These are phyloP conservation scores for Sarcophaga variegata DNA, from an alignment of 2,888 invertebrate genomes.

Conservation along the genomic window DNA sequence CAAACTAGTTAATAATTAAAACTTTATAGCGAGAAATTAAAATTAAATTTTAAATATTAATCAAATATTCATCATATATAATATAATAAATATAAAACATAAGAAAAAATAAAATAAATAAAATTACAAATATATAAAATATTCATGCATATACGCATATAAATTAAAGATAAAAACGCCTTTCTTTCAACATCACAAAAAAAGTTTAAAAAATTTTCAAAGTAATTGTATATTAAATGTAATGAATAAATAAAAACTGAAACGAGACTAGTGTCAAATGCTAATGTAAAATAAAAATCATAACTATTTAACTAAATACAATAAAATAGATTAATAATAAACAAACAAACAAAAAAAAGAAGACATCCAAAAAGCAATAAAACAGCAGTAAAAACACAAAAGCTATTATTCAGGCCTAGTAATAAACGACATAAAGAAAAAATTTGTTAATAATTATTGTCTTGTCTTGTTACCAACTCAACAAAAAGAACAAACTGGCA, in stretches of 20 bases:
- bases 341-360: background rate
- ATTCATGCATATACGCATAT: constrained; percentile 8
- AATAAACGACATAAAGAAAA: background rate
- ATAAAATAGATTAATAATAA: background rate
- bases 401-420: background rate
- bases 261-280: background rate
- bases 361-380: background rate
- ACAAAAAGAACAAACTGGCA: background rate
- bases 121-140: too few species aligned
- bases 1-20: constrained; percentile 23
- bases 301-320: background rate
- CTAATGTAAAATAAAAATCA: background rate
- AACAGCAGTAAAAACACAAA: background rate
- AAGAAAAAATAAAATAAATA: background rate
- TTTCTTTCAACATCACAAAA: constrained; percentile 4
- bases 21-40: background rate
- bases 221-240: background rate
- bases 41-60: constrained; percentile 1
- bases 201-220: background rate
- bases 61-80: constrained; percentile 23
- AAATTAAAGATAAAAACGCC: constrained; percentile 5
- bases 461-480: background rate
- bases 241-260: background rate
- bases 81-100: constrained; percentile 16
- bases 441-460: background rate